Evolutionary conservation across 2,888 invertebrate species (phyloP).

Genomic region (Drosophila vallismaia): DNA sequence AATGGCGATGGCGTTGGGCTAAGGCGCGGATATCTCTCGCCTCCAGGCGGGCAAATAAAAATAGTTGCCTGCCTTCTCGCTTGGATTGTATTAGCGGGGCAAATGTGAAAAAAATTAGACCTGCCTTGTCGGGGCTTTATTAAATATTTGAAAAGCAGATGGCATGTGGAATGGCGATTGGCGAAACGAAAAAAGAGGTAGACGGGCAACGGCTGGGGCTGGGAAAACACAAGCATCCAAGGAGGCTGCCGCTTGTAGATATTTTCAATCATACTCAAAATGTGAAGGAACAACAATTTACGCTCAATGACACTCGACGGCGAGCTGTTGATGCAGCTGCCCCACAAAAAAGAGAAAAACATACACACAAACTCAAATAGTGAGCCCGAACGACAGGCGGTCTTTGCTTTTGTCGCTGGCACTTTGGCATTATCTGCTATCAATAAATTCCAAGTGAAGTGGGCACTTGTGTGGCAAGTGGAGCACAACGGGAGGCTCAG

Average conservation of each 20-base stretch:
- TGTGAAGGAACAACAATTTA: constrained; percentile 82
- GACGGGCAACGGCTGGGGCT: constrained; percentile 43
- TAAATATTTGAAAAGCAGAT: constrained; percentile 69
- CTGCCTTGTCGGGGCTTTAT: constrained; percentile 71
- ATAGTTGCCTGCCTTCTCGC: constrained; percentile 45
- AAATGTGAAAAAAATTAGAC: constrained; percentile 45
- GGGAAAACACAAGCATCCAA: constrained; percentile 36
- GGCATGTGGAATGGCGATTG: constrained; percentile 36
- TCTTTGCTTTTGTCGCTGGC: constrained; percentile 72
- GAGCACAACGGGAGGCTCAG: constrained; percentile 64
- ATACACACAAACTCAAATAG: constrained; percentile 21
- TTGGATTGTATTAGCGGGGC: constrained; percentile 47
- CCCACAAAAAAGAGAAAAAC: constrained; percentile 11
- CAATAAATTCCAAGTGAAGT: constrained; percentile 80
- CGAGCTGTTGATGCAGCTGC: constrained; percentile 58
- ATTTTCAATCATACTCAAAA: constrained; percentile 82
- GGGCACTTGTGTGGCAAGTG: constrained; percentile 77
- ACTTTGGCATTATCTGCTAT: constrained; percentile 79
- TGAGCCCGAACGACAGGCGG: constrained; percentile 33
- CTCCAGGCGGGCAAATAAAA: constrained; percentile 57
- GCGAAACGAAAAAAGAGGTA: constrained; percentile 8
- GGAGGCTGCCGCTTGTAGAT: constrained; percentile 59
- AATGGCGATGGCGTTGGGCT: constrained; percentile 4
- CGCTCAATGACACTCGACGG: constrained; percentile 81
- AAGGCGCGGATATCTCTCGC: constrained; percentile 42